Evolutionary conservation across 2,797 vertebrate species (phyloP).

Genomic region (Pangasius mekongensis): DNA sequence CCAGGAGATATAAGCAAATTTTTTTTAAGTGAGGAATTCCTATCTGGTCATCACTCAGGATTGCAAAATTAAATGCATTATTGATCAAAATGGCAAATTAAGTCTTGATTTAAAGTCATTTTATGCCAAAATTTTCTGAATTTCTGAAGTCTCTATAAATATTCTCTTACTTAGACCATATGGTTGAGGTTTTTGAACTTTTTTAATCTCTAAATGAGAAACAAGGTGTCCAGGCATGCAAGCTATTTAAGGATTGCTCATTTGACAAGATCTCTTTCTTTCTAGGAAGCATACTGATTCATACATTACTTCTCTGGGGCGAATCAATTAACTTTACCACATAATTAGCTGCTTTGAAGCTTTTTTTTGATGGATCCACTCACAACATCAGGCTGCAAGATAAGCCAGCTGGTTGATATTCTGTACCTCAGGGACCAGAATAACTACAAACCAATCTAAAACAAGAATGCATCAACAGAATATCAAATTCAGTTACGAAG

Average conservation of each 20-base stretch:
- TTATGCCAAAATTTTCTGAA: background rate
- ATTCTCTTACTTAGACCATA: background rate
- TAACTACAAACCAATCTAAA: background rate
- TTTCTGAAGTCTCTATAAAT: background rate
- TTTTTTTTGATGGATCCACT: background rate
- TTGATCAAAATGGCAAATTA: conserved; percentile 2
- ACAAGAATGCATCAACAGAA: background rate
- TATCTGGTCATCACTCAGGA: too few species aligned
- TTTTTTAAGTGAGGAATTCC: too few species aligned
- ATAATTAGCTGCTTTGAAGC: conserved; percentile 16
- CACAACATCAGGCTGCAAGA: background rate
- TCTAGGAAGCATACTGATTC: conserved; percentile 5
- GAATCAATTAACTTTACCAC: background rate
- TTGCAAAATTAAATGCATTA: too few species aligned
- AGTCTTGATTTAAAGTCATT: background rate
- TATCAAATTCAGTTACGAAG: background rate
- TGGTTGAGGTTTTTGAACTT: background rate
- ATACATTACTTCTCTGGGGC: background rate
- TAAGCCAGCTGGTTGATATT: background rate
- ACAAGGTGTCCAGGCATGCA: background rate
- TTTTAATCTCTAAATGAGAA: background rate
- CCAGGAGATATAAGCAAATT: too few species aligned
- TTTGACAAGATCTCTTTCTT: background rate
- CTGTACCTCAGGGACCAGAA: background rate
- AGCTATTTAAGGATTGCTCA: background rate